Base-by-base conservation (phyloP, 2,888 invertebrate genomes). In the Orthosia incerta region DNA sequence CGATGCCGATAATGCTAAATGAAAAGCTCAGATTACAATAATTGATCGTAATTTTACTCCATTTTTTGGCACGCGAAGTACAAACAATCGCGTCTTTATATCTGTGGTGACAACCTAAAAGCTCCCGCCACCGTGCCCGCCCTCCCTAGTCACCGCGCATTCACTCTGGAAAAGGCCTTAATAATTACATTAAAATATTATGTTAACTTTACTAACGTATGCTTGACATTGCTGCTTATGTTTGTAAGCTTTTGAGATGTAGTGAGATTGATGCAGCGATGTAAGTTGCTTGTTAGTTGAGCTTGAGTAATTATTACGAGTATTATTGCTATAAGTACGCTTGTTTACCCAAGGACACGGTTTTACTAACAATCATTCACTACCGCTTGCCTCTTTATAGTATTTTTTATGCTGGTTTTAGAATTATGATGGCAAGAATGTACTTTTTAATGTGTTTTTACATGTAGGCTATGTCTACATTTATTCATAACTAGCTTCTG, bases 121-220 rank as follows among this genome's bases (percentile, higher is more conserved):
- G 39, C 39, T 39, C 39, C 39, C 39, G 39, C n/a, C n/a, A 55
- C 9, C 45, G 45, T n/a, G 20, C 15, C 60, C 60, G 45, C 7
- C 39, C 39, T 12, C n/a, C 2, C 13, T n/a, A n/a, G n/a, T 39
- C 60, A 45, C 15, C 4, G 9, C 15, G 15, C 20, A 0, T 45
- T 9, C 20, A 45, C 60, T 20, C 45, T 45, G 15, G 9, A 45
- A 20, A 60, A 15, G 9, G 45, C 45, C 20, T 39, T 60, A 46
- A 62, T 84, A 80, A 85, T 85, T 74, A 83, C 69, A 86, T 79
- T 83, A 80, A 85, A 76, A 80, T 76, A 76, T 76, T 72, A 74
- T 65, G 70, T 76, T 68, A 69, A 72, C 48, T 72, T 75, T 51
- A 71, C 59, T 72, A 64, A 83, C 71, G 71, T 67, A 26, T 65